Evolutionary conservation across 2,113 vertebrate species (phyloP), one percentile per base, ranked within the genome.

Genomic region (Pseudonaja textilis): DNA sequence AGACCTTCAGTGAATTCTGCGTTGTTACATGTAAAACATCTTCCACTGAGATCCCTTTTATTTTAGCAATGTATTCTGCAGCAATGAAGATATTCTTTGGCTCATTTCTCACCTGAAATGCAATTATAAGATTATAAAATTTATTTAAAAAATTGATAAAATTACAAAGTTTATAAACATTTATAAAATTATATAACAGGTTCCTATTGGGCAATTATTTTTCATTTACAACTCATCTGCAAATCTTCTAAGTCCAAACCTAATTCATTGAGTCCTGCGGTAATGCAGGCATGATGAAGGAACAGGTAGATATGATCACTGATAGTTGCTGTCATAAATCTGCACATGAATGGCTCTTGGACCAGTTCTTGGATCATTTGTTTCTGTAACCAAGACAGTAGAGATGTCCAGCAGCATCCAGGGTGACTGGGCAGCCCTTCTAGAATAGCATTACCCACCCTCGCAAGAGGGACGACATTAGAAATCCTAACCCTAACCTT

Each of bases 101-200:
- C 95, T 99, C 99, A 93, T 99, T 99, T 97, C 99, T 98, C 92
- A 99, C 98, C 99, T 99, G 96, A 10, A 95, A 91, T 85, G 91
- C 92, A 94, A 47, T 91, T 29, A 94, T 5, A 93, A 1, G 34
- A 22, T 22, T 69, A 34, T 34, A n/a, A 34, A 34, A 34, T 69
- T 69, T 34, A 69, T 18, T 54, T 56, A 2, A 69, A 69, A 69
- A 34, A 69, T 69, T 11, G 64, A 61, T 34, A 34, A 69, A 34
- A 69, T 69, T 69, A 69, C 29, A n/a, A n/a, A n/a, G 29, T 69
- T 16, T 69, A 69, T n/a, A n/a, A n/a, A n/a, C 29, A 69, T 69
- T 69, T n/a, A 69, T 69, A 69, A 16, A 69, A 34, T 18, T 69
- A 69, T n/a, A 5, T 69, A 69, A 69, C 12, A 34, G 29, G 12